Evolutionary conservation across 2,113 vertebrate species (phyloP).

Genomic region (Paradoxurus hermaphroditus): DNA sequence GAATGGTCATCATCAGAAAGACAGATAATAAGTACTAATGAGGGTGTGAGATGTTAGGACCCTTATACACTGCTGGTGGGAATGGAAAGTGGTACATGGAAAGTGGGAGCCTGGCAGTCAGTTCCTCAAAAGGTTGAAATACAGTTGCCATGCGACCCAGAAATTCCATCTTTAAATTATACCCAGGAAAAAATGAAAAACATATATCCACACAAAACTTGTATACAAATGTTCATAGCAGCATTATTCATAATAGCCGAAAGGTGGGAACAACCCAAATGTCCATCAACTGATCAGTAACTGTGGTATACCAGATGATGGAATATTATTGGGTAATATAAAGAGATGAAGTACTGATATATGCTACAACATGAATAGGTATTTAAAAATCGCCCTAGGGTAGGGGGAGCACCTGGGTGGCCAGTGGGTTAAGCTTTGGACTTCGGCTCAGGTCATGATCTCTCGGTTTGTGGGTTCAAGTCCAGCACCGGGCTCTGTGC

Average conservation of each 20-base stretch:
- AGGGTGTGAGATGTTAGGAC: neutral
- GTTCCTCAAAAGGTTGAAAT: neutral
- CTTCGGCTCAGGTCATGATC: too few species aligned
- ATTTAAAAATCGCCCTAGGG: neutral
- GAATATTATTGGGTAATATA: neutral
- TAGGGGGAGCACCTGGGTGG: too few species aligned
- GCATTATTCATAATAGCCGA: neutral
- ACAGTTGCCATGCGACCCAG: neutral
- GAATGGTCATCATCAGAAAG: neutral
- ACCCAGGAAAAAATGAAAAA: neutral
- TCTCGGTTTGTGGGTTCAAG: too few species aligned
- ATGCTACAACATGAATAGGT: neutral
- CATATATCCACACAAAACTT: neutral
- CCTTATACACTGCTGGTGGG: neutral
- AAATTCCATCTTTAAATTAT: neutral
- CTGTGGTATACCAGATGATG: neutral
- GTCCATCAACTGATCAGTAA: neutral
- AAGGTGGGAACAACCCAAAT: neutral
- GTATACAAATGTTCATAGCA: neutral
- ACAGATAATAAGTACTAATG: neutral
- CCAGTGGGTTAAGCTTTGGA: too few species aligned
- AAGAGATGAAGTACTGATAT: neutral
- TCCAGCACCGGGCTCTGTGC: too few species aligned
- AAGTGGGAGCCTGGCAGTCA: neutral
- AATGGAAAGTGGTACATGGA: neutral